Evolutionary conservation across 2,113 vertebrate genomes (phyloP).

Genomic region (Xenotilapia leptura): DNA sequence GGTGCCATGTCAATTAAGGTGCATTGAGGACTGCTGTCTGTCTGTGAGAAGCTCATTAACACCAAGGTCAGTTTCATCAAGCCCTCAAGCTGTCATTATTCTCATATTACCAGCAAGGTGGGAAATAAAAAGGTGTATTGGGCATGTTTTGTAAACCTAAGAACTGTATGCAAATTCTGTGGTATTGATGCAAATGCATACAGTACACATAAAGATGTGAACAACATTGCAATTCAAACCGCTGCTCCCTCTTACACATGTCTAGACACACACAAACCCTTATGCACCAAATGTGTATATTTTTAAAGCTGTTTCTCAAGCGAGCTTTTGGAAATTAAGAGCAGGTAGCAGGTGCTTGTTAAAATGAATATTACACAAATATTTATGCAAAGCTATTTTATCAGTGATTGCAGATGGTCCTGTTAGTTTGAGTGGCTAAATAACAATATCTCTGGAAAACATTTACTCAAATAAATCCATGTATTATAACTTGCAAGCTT

Average conservation of each 20-base stretch:
- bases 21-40: constrained; percentile 24
- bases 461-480: background rate
- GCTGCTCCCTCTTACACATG: background rate
- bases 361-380: constrained; percentile 41
- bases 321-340: constrained; percentile 3
- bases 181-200: background rate
- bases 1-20: constrained; percentile 56
- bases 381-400: constrained; percentile 42
- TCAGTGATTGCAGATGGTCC: constrained; percentile 27
- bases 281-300: background rate
- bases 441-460: background rate
- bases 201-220: background rate
- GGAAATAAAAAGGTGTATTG: constrained; percentile 20
- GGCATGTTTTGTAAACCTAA: constrained; percentile 4
- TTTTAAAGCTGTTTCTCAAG: background rate
- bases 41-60: constrained; percentile 70
- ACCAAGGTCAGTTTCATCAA: constrained; percentile 71
- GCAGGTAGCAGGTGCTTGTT: constrained; percentile 39
- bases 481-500: background rate
- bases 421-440: background rate
- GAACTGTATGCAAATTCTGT: background rate
- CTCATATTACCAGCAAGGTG: constrained; percentile 36
- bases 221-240: background rate
- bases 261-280: background rate
- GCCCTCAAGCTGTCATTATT: constrained; percentile 57